These are phyloP conservation scores for Meiosimyza platycephala DNA, from an alignment of 2,888 invertebrate genomes.

Conservation along the genomic window DNA sequence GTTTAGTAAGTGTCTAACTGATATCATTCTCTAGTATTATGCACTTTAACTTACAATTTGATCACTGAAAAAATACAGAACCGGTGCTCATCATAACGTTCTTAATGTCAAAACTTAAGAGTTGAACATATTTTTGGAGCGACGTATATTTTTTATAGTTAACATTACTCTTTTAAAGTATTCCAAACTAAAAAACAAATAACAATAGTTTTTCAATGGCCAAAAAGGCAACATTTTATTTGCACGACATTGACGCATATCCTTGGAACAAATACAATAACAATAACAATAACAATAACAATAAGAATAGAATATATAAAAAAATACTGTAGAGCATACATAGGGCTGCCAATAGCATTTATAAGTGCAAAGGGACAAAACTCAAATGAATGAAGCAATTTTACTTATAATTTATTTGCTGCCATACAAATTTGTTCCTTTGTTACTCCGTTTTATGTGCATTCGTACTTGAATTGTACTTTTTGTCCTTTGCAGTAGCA, in stretches of 20 bases:
- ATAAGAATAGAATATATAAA: neutral
- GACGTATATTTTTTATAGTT: too few relatives aligned
- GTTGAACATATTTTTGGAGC: too few relatives aligned
- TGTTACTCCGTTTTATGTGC: conserved; percentile 16
- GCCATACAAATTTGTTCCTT: conserved; percentile 19
- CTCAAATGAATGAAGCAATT: conserved; percentile 6
- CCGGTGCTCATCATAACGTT: too few relatives aligned
- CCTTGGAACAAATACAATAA: conserved; percentile 17
- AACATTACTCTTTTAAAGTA: too few relatives aligned
- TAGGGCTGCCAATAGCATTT: neutral
- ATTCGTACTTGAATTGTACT: conserved; percentile 4
- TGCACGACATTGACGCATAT: conserved; percentile 23
- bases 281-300: conserved; percentile 7
- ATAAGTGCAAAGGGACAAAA: neutral
- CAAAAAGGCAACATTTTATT: too few relatives aligned
- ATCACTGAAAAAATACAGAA: too few relatives aligned
- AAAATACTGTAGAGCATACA: neutral
- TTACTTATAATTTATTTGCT: conserved; percentile 31
- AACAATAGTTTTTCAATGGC: too few relatives aligned
- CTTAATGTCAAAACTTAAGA: too few relatives aligned
- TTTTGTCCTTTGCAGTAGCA: neutral
- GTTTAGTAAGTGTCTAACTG: too few relatives aligned
- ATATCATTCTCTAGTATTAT: too few relatives aligned
- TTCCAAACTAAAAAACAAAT: too few relatives aligned
- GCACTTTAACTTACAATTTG: too few relatives aligned